Evolutionary conservation across 1,140 invertebrate genomes (phyloP), one percentile per base, ranked within the genome.

Genomic region (Temnothorax nylanderi): DNA sequence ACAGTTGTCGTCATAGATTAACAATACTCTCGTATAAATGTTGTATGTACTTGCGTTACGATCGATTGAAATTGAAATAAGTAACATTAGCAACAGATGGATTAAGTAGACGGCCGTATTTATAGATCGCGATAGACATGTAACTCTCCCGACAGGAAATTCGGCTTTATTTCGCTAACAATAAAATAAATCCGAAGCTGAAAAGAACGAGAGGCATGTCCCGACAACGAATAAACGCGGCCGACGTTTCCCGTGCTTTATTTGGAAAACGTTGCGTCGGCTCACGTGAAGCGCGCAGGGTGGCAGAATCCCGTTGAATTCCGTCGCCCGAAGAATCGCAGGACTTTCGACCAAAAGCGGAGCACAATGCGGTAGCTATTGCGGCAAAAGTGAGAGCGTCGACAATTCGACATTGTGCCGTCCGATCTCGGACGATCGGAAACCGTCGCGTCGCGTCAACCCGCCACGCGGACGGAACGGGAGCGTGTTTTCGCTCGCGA

Each of bases 221-320:
- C 49, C 8, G n/a, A n/a, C 64, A 32, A 64, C 51, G 56, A 82
- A 82, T 72, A 82, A 41, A 72, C 37, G 67, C 26, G 37, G 51
- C 78, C 47, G 41, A 41, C 37, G 41, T 72, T 41, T 72, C 80
- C 54, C 80, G 60, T 81, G 80, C 62, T 84, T 84, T 74, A 84
- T 84, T 47, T 75, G 54, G 54, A 62, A 58, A 58, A 60, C 21
- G 41, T 80, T 41, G 34, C 54, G 41, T 64, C 26, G 51, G 6
- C 21, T 72, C 78, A 37, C 67, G 64, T 26, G 26, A 26, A 26
- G 26, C 26, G 26, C 26, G 26, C 11, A 10, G 44, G n/a, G 41
- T 37, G 67, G 26, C n/a, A 18, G 41, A 1, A n/a, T 47, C 58
- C 69, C 60, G 69, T 10, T 34, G 49, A 32, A 26, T 69, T 44